Evolutionary conservation across 2,888 invertebrate genomes (phyloP), one percentile per base, ranked within the genome.

Genomic region (Cephus sareptanus): DNA sequence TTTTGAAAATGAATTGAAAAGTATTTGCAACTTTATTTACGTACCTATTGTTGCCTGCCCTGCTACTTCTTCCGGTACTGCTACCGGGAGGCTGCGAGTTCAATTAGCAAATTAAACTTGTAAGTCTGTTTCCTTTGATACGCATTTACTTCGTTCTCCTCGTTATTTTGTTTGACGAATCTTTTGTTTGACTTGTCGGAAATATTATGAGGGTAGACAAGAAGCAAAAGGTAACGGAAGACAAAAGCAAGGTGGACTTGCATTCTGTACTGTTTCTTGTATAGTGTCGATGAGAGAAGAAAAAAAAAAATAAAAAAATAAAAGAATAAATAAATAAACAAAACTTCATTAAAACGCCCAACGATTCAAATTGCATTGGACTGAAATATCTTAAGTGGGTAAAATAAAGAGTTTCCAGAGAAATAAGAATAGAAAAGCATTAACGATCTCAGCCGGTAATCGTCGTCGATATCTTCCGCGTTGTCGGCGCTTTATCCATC

Each of bases 51-150:
- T 84, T 79, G 76, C 78, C 56, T 2, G 23, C 9, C 1, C 56
- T 56, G 56, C 9, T 56, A 9, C 23, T 56, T 56, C 56, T 56
- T 56, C 23, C 23, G 79, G 78, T 79, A 75, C 79, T 73, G 81
- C 31, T 34, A 33, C 9, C 56, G 23, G 56, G 6, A 79, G 77
- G 76, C 79, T 77, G 84, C 81, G 77, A 76, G 77, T 85, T 86
- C 86, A 85, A 86, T 86, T 86, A 85, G 85, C 79, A 81, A 85
- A 83, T 85, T 83, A 82, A 83, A 85, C 83, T 85, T 81, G 81
- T 80, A 79, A 82, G 81, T 81, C 79, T 23, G 77, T 71, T 78
- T 79, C 81, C 81, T 83, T 84, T 84, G 81, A 84, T 81, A 82
- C 81, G 80, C 79, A 73, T 69, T n/a, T 76, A 79, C 75, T 76